These are phyloP conservation scores for Plestiodon gilberti DNA, from an alignment of 2,113 vertebrate genomes.

Conservation along the genomic window DNA sequence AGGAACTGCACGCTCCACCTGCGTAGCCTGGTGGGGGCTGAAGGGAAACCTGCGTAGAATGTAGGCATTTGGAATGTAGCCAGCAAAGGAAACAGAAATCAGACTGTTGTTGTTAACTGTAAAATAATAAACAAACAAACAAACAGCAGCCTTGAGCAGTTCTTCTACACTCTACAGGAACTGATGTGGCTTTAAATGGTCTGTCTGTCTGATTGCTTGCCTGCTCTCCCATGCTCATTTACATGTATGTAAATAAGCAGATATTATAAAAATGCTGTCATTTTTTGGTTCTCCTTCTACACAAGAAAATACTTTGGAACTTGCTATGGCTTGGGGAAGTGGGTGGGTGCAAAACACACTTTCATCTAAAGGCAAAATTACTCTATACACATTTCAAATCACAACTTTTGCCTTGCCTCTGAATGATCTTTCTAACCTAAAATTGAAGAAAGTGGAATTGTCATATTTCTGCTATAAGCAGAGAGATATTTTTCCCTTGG, in stretches of 20 bases:
- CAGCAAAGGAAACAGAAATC: not conserved
- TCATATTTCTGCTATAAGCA: not conserved
- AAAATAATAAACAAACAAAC: not conserved
- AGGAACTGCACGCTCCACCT: too few relatives aligned
- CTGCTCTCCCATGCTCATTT: not conserved
- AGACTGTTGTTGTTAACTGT: not conserved
- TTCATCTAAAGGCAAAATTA: not conserved
- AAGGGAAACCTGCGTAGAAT: not conserved
- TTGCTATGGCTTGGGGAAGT: not conserved
- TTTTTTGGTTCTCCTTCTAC: not conserved
- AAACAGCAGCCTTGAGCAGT: not conserved
- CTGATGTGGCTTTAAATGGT: not conserved
- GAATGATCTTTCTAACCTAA: not conserved
- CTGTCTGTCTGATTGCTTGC: not conserved
- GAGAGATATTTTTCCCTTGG: fast-evolving
- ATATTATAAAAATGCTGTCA: not conserved
- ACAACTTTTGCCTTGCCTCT: not conserved
- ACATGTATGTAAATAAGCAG: not conserved
- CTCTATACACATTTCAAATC: not conserved
- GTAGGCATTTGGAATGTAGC: not conserved
- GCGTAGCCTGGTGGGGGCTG: not conserved
- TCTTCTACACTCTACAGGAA: not conserved
- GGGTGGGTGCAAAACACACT: not conserved
- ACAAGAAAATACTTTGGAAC: not conserved
- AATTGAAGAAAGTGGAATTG: not conserved